Conservation (phyloP, 2,888 invertebrate species). For the Ametastegia equiseti region DNA sequence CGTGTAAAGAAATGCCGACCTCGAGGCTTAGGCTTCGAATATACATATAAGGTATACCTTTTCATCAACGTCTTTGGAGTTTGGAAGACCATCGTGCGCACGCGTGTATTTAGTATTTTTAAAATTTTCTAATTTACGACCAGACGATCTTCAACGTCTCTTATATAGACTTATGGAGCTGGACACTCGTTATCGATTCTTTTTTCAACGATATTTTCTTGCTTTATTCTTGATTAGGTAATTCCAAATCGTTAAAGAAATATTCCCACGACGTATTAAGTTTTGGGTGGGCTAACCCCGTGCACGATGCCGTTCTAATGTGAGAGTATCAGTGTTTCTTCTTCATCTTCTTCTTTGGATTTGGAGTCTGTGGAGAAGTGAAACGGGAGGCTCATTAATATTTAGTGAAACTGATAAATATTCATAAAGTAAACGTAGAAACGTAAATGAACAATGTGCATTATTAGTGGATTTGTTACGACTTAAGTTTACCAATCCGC, state of each 20-base stretch:
- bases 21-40: no score
- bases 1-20: no score
- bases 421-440: constrained; percentile 7
- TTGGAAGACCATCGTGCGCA: background rate
- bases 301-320: constrained; percentile 7
- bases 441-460: constrained; percentile 32
- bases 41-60: background rate
- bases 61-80: background rate
- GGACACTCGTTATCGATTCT: constrained; percentile 5
- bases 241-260: constrained; percentile 37
- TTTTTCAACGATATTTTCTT: background rate
- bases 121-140: constrained; percentile 34
- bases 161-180: background rate
- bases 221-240: constrained; percentile 40
- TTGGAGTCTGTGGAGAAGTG: background rate
- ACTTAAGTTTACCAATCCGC: constrained; percentile 10
- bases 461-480: constrained; percentile 34
- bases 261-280: constrained; percentile 41
- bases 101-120: no score
- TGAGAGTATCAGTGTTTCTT: constrained; percentile 5
- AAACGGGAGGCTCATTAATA: constrained; percentile 22
- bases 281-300: constrained; percentile 36
- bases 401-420: constrained; percentile 42
- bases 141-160: background rate
- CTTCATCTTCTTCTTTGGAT: background rate